Evolutionary conservation across 2,113 vertebrate genomes (phyloP).

Genomic region (Electrona antarctica): DNA sequence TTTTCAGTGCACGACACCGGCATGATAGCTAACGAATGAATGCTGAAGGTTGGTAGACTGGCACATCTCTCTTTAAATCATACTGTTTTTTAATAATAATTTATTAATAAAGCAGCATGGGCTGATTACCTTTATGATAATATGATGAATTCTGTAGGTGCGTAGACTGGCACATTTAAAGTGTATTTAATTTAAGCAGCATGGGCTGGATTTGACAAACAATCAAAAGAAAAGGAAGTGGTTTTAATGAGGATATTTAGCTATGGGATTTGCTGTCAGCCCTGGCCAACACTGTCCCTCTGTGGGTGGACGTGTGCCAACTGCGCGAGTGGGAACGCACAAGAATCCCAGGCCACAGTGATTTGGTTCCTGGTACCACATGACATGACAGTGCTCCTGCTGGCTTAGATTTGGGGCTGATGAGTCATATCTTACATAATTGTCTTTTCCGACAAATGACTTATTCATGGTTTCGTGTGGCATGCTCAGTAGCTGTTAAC

Average conservation of each 20-base stretch:
- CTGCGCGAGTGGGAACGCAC: conserved; percentile 26
- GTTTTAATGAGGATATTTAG: conserved; percentile 30
- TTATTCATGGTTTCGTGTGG: conserved; percentile 52
- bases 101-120: background rate
- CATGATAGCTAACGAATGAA: background rate
- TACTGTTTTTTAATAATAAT: background rate
- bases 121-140: background rate
- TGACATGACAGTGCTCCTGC: conserved; percentile 39
- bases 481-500: no score
- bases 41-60: background rate
- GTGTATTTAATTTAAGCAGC: background rate
- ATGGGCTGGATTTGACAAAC: conserved; percentile 16
- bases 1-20: no score
- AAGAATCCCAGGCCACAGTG: conserved; percentile 14
- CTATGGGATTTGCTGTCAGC: conserved; percentile 29
- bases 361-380: conserved; percentile 46
- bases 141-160: background rate
- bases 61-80: background rate
- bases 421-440: conserved; percentile 75
- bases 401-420: conserved; percentile 54
- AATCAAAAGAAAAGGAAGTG: conserved; percentile 4
- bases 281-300: conserved; percentile 33
- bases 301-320: conserved; percentile 23
- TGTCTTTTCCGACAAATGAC: conserved; percentile 51
- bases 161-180: background rate